These are phyloP conservation scores for Mastacembelus armatus DNA, from an alignment of 2,797 vertebrate species.

Conservation along the genomic window DNA sequence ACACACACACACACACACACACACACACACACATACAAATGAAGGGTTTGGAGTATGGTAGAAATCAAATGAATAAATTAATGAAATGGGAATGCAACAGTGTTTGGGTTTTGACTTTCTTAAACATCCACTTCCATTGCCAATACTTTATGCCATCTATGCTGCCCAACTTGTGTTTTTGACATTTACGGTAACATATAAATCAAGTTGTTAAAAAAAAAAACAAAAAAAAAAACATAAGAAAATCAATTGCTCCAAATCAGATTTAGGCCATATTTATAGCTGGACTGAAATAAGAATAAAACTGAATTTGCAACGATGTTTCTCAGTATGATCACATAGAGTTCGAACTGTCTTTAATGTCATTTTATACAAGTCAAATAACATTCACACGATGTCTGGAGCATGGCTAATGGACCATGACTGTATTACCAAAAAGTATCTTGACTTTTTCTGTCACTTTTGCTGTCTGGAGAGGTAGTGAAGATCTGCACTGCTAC, in stretches of 20 bases:
- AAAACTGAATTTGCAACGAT: not conserved
- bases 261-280: not conserved
- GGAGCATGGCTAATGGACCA: not conserved
- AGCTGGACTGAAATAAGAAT: not conserved
- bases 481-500: not conserved
- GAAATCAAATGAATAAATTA: conserved; percentile 41
- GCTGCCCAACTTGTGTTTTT: not conserved
- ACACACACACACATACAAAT: too few species aligned
- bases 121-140: not conserved
- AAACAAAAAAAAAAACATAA: too few species aligned
- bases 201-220: conserved; percentile 14
- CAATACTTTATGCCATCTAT: not conserved
- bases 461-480: not conserved
- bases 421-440: not conserved
- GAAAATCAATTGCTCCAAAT: not conserved
- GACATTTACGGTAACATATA: not conserved
- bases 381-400: not conserved
- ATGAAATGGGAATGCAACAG: conserved; percentile 39
- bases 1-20: too few species aligned
- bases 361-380: conserved; percentile 4
- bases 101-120: conserved; percentile 2
- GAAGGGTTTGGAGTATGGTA: conserved; percentile 33
- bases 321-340: not conserved
- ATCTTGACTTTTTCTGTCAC: not conserved
- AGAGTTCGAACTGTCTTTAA: not conserved